Evolutionary conservation across 2,113 vertebrate genomes (phyloP).

Genomic region (Atrichornis clamosus): DNA sequence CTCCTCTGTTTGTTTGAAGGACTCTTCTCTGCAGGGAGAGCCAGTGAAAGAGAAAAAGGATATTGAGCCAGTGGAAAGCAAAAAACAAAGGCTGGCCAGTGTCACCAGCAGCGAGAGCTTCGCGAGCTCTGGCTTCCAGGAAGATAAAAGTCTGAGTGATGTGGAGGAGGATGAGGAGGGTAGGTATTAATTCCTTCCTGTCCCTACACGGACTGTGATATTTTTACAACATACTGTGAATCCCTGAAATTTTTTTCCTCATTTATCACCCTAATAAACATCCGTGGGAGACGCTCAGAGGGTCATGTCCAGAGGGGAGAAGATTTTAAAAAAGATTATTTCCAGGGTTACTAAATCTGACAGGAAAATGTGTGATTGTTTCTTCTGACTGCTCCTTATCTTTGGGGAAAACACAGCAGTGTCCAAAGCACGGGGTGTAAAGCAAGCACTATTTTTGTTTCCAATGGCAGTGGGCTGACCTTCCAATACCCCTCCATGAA

Average conservation of each 20-base stretch:
- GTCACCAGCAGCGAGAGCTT: conserved; percentile 74
- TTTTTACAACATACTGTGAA: conserved; percentile 73
- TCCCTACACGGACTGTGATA: conserved; percentile 58
- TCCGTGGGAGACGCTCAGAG: conserved; percentile 72
- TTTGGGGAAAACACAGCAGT: conserved; percentile 47
- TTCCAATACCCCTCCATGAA: conserved; percentile 25
- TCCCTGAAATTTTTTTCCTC: conserved; percentile 74
- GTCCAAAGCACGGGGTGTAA: neutral
- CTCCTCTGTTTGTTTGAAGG: conserved; percentile 56
- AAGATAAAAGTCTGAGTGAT: conserved; percentile 79
- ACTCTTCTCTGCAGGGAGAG: conserved; percentile 62
- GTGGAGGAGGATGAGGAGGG: conserved; percentile 77
- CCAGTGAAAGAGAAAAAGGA: conserved; percentile 57
- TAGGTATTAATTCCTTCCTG: conserved; percentile 79
- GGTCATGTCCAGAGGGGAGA: conserved; percentile 68
- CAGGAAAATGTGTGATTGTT: conserved; percentile 66
- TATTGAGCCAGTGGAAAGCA: conserved; percentile 28
- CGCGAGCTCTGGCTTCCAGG: conserved; percentile 76
- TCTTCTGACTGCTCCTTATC: conserved; percentile 57
- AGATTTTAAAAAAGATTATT: conserved; percentile 77
- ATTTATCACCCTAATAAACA: conserved; percentile 80
- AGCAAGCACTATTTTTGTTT: conserved; percentile 43
- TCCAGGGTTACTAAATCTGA: conserved; percentile 74
- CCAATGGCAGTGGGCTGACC: conserved; percentile 39
- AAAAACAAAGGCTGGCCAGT: conserved; percentile 66